A percentile compares a stretch with the other conserved stretches of the same genome.
Evolutionary conservation across 2,113 vertebrate genomes (phyloP).

Genomic region (Brachirus orientalis): DNA sequence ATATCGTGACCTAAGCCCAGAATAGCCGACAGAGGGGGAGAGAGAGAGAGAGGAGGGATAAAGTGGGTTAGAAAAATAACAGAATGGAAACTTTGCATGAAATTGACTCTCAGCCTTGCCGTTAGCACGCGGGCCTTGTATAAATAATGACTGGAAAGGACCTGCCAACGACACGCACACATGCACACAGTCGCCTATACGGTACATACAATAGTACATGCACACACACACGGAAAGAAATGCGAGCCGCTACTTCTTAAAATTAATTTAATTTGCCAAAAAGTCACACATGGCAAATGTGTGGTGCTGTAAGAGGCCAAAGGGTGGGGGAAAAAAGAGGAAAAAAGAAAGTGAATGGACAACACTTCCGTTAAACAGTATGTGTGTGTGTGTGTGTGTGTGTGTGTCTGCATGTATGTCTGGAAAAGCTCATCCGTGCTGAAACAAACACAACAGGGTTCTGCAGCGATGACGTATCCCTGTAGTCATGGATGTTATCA

Average conservation of each 20-base stretch:
- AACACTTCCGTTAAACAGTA: background rate
- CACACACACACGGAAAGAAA: constrained; percentile 13
- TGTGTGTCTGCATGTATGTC: background rate
- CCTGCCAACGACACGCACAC: constrained; percentile 29
- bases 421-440: background rate
- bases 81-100: constrained; percentile 59
- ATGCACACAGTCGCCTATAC: constrained; percentile 13
- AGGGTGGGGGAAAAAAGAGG: background rate
- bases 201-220: background rate
- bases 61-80: constrained; percentile 67
- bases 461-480: background rate
- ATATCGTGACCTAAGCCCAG: constrained; percentile 30
- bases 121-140: constrained; percentile 41
- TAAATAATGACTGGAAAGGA: constrained; percentile 47
- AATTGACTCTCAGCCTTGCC: constrained; percentile 54
- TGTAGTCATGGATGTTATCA: background rate
- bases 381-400: background rate
- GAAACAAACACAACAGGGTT: background rate
- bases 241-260: constrained; percentile 19
- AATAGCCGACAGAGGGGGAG: constrained; percentile 56
- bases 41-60: constrained; percentile 29
- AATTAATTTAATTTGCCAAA: constrained; percentile 5
- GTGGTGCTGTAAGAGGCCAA: background rate
- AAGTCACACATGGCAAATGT: constrained; percentile 34
- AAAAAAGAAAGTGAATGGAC: background rate